These are phyloP conservation scores for Ylistrum balloti DNA, from an alignment of 1,140 invertebrate genomes.

Conservation along the genomic window DNA sequence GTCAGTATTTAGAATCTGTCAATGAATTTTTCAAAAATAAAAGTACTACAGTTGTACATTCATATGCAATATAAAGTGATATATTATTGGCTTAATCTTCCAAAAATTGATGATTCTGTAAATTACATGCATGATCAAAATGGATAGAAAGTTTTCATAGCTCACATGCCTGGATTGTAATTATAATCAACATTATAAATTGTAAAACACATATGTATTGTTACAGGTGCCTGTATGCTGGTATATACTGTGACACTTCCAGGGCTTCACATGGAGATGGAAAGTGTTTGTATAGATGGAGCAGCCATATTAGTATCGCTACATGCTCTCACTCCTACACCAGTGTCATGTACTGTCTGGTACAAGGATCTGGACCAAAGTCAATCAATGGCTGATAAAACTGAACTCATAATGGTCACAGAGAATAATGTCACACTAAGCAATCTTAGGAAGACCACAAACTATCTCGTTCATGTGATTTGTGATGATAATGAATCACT, in stretches of 20 bases:
- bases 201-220: too few relatives aligned
- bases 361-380: neutral
- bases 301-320: neutral
- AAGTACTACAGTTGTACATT: too few relatives aligned
- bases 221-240: slow-evolving; percentile 14
- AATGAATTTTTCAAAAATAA: too few relatives aligned
- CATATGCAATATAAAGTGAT: too few relatives aligned
- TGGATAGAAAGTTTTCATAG: too few relatives aligned
- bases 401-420: neutral
- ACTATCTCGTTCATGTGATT: slow-evolving; percentile 24
- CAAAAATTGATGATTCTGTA: too few relatives aligned
- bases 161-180: too few relatives aligned
- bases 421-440: slow-evolving; percentile 11
- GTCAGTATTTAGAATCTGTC: too few relatives aligned
- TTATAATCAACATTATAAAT: too few relatives aligned
- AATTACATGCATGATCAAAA: too few relatives aligned
- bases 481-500: slow-evolving; percentile 3
- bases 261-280: slow-evolving; percentile 14
- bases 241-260: neutral
- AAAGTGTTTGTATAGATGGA: neutral
- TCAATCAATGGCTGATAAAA: neutral
- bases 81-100: too few relatives aligned
- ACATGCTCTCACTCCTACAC: neutral
- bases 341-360: neutral
- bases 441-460: neutral